Evolutionary conservation across 1,140 invertebrate genomes (phyloP), one percentile per base, ranked within the genome.

Genomic region (Vanessa atalanta): DNA sequence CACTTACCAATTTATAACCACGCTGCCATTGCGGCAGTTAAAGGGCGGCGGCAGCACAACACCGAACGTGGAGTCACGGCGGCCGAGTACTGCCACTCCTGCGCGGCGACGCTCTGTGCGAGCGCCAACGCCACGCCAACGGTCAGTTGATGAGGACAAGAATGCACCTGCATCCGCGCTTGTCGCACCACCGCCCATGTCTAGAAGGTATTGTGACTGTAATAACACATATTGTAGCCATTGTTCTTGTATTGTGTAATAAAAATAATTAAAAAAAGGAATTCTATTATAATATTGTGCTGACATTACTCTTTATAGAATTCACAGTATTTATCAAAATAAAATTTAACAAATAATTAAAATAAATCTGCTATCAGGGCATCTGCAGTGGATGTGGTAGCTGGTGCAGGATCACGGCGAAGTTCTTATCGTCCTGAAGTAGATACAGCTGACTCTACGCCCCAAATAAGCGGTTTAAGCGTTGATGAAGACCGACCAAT

Each of bases 301-400:
- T 11, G 37, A 43, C 37, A 3, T 51, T n/a, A 14, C 48, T 51
- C 5, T 51, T 13, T 0, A 12, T 51, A 5, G n/a, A 0, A 14
- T n/a, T n/a, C 48, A 14, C 14, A 51, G 12, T 51, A 15, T 3
- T 51, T n/a, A 51, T 2, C 1, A 13, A 51, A 51, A 6, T 14
- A 51, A 20, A 26, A 60, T 8, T 26, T 20, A 7, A 20, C 20
- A 23, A 26, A 20, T 43, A 15, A 15, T 31, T 64, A 15, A 64
- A 53, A 13, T 55, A 55, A 55, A 26, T 43, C 11, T 31, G 9
- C 13, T 61, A 69, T 14, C 79, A 95, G 96, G 81, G 96, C 96
- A 53, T 97, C 96, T 15, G 96, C 96, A 26, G 97, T 97, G 76
- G 96, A 97, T 80, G 96, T 97, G 13, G 96, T 96, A 79, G 95